These are phyloP conservation scores for Trachelus stipa DNA, from an alignment of 2,888 invertebrate species.

Conservation along the genomic window DNA sequence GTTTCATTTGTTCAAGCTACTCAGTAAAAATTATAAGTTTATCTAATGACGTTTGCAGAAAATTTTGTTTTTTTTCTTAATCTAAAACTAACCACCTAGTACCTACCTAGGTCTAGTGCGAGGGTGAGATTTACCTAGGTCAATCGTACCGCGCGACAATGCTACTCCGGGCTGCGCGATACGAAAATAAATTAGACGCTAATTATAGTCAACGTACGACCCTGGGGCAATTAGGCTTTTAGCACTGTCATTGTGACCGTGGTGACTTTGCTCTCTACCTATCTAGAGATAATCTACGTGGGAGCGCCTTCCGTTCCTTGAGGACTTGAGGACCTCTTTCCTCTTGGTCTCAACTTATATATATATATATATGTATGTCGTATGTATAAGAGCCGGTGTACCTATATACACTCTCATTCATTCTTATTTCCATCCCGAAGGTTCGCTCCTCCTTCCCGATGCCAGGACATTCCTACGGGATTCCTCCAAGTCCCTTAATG, in stretches of 20 bases:
- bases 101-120: not conserved
- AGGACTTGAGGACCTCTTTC: not conserved
- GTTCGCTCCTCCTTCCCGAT: not conserved
- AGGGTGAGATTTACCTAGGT: not conserved
- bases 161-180: not conserved
- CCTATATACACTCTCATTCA: not conserved
- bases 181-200: conserved; percentile 5
- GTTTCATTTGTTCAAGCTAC: not conserved
- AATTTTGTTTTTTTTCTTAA: no score
- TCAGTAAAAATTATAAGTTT: not conserved
- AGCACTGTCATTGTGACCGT: conserved; percentile 5
- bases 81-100: no score
- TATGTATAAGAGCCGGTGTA: not conserved
- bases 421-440: not conserved
- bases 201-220: conserved; percentile 3
- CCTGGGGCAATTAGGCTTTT: not conserved
- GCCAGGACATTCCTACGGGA: not conserved
- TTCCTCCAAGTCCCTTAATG: not conserved
- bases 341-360: not conserved
- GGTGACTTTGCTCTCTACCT: not conserved
- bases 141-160: not conserved
- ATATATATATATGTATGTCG: not conserved
- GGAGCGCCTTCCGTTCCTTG: not conserved
- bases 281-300: conserved; percentile 2
- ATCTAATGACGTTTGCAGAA: not conserved